Evolutionary conservation across 2,113 vertebrate genomes (phyloP).

Genomic region (Catharus minimus): DNA sequence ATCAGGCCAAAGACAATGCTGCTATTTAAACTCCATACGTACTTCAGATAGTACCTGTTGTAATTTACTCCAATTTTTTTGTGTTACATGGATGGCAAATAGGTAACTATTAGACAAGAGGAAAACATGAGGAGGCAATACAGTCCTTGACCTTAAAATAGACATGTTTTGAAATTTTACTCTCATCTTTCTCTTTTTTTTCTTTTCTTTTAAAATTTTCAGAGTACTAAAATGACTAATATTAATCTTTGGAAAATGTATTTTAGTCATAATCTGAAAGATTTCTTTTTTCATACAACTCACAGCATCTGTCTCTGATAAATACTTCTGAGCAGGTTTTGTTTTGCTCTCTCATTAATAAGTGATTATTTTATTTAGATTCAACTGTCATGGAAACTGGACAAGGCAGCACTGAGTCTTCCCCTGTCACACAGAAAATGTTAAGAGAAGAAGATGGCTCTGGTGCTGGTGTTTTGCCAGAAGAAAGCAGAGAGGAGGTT

Average conservation of each 20-base stretch:
- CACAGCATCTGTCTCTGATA: not conserved
- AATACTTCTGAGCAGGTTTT: not conserved
- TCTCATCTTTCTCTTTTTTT: not conserved
- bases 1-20: not conserved
- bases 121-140: not conserved
- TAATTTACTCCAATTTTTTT: not conserved
- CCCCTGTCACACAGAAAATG: not conserved
- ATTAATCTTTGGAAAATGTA: not conserved
- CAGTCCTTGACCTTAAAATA: not conserved
- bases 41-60: not conserved
- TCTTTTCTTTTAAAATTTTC: not conserved
- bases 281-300: not conserved
- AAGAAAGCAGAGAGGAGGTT: slow-evolving; percentile 44
- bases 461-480: not conserved
- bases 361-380: slow-evolving; percentile 19
- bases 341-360: not conserved
- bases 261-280: not conserved
- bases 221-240: not conserved
- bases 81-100: not conserved
- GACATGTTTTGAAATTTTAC: not conserved
- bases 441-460: slow-evolving; percentile 36
- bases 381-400: slow-evolving; percentile 29
- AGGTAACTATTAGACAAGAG: not conserved
- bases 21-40: not conserved
- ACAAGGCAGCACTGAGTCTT: not conserved